Base-by-base conservation (phyloP, 2,113 vertebrate genomes). In the Neogale vison region DNA sequence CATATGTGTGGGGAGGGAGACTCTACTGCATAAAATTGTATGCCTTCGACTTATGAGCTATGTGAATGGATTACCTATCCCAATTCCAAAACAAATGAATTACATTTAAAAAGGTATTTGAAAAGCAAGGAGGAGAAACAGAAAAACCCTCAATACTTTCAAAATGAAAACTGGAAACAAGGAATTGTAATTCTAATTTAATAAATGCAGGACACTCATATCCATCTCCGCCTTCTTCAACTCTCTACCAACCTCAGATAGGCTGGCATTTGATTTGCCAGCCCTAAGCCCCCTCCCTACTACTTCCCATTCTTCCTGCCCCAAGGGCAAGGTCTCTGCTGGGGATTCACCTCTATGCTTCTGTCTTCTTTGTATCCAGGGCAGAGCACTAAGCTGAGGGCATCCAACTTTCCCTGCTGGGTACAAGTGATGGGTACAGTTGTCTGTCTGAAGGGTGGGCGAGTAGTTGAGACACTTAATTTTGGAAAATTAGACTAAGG, bases 401-500 rank as follows among this genome's bases (percentile, higher is more conserved):
- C 69, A 57, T 47, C 17, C 71, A 86, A 14, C 24, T 31, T 87
- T 89, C 92, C 91, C 72, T 83, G 82, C 23, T 57, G 69, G 65
- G 36, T 77, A 57, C 77, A 61, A 21, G 7, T 69, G 72, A 74
- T 69, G 50, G 34, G 67, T 83, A 20, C 20, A 42, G n/a, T 59
- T 87, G 47, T 84, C 65, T 97, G 59, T 92, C 79, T 95, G 63
- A 95, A 55, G 85, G 67, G 8, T 81, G 34, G 50, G n/a, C 88
- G 47, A 72, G 26, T 47, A 91, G 71, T 57, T 72, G 77, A 88
- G 90, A 76, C 2, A 14, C 20, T 87, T 79, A 74, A 57, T 89
- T 83, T 79, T 69, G 13, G 72, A 86, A 95, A 97, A 89, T 76
- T 80, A 91, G 71, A 93, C 57, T 39, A 94, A 85, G 23, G 39